A percentile compares a stretch with the other conserved stretches of the same genome.
phyloP scores from a whole-genome alignment of 2,888 invertebrate species.

The Drosophila prolongata region DNA sequence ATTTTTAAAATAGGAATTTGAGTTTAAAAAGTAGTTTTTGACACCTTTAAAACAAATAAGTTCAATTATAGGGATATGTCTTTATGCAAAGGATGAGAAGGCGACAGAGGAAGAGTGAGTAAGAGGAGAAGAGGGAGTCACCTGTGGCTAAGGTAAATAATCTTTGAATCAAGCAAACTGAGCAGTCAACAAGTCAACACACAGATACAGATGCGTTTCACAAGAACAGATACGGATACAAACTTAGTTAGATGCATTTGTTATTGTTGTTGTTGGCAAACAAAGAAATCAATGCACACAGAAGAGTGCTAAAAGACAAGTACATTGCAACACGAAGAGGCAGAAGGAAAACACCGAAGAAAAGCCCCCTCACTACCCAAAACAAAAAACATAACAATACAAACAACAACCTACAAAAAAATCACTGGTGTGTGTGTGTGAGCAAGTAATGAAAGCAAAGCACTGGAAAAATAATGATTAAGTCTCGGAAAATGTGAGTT shows the following conservation, averaged over 20 bases:
- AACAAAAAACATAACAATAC: not conserved
- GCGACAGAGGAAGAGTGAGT: not conserved
- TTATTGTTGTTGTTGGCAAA: constrained; percentile 47
- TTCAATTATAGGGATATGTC: too few species aligned
- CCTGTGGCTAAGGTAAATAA: constrained; percentile 14
- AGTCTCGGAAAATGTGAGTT: constrained; percentile 51
- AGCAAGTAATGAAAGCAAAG: constrained; percentile 75
- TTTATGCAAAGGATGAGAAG: too few species aligned
- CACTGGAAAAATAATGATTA: constrained; percentile 75
- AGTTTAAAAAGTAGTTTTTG: too few species aligned
- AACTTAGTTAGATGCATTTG: constrained; percentile 32
- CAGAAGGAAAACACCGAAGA: constrained; percentile 21
- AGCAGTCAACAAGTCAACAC: constrained; percentile 48
- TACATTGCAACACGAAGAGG: constrained; percentile 49
- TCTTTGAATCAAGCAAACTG: constrained; percentile 28
- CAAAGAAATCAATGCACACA: constrained; percentile 64
- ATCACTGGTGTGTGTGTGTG: constrained; percentile 29
- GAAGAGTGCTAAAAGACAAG: constrained; percentile 54
- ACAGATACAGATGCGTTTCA: constrained; percentile 26
- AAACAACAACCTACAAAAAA: constrained; percentile 30
- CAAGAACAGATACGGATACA: constrained; percentile 26
- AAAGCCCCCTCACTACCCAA: not conserved
- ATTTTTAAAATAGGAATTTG: too few species aligned
- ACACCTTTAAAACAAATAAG: too few species aligned
- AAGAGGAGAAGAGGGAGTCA: not conserved